Evolutionary conservation across 2,113 vertebrate species (phyloP).

Genomic region (Lynx canadensis): DNA sequence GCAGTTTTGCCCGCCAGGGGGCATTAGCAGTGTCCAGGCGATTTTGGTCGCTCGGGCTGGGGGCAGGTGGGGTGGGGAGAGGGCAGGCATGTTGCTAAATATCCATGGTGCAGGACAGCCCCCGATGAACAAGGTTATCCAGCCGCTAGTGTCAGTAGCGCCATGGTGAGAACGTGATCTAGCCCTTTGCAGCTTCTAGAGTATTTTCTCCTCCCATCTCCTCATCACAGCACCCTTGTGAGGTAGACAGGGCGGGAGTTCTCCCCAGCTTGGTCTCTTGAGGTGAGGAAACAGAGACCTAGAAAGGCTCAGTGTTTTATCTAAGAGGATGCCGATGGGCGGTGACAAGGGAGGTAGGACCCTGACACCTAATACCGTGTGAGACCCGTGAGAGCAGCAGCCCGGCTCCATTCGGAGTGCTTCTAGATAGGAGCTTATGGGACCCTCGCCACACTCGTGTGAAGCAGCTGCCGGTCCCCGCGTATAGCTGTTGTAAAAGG

Average conservation of each 20-base stretch:
- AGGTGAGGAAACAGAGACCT: not conserved
- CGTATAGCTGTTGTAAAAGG: not conserved
- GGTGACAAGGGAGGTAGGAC: not conserved
- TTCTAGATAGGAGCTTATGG: not conserved
- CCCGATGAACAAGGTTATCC: not conserved
- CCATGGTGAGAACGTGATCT: not conserved
- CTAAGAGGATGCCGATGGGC: not conserved
- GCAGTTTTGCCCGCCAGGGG: not conserved
- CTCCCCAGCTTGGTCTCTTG: not conserved
- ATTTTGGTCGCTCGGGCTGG: not conserved
- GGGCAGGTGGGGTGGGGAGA: not conserved
- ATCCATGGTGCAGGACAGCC: not conserved
- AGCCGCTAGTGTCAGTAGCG: too few relatives aligned
- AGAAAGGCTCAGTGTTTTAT: not conserved
- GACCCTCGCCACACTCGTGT: rapidly evolving
- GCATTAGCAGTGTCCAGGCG: not conserved
- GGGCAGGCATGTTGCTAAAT: not conserved
- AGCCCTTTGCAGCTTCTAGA: not conserved
- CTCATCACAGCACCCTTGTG: not conserved
- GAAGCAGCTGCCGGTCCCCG: not conserved
- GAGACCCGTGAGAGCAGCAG: too few relatives aligned
- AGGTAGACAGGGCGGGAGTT: not conserved
- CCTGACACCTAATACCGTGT: not conserved
- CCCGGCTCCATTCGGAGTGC: not conserved
- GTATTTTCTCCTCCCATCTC: not conserved